A percentile compares a stretch with the other conserved stretches of the same genome.
Evolutionary conservation across 1,140 invertebrate genomes (phyloP).

Genomic region (Agrypnia vestita): DNA sequence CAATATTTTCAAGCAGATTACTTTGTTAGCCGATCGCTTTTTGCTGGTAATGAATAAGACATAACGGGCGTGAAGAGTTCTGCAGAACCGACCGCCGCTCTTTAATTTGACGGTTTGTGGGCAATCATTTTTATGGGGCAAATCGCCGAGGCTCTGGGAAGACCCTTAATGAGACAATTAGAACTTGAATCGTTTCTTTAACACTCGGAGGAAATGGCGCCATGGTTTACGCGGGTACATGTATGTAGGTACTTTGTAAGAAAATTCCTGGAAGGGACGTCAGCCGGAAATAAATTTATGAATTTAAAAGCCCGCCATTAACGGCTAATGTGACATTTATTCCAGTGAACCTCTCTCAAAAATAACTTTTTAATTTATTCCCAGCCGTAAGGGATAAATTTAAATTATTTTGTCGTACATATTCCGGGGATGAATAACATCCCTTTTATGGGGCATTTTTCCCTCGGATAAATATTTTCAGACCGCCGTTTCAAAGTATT

Average conservation of each 20-base stretch:
- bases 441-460: background rate
- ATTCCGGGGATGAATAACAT: background rate
- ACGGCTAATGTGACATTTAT: conserved; percentile 3
- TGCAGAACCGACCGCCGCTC: background rate
- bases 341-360: background rate
- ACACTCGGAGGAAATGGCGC: background rate
- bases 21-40: too few species aligned
- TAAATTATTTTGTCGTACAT: background rate
- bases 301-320: conserved; percentile 7
- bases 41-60: too few species aligned
- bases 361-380: conserved; percentile 4
- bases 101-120: background rate
- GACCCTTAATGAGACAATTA: background rate
- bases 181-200: background rate
- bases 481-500: too few species aligned
- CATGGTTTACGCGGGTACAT: background rate
- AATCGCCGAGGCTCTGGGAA: background rate
- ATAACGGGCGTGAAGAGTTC: too few species aligned
- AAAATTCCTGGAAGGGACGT: background rate
- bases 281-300: background rate
- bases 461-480: background rate
- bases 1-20: background rate
- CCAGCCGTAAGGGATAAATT: background rate
- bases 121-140: background rate
- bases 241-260: background rate